These are phyloP conservation scores for chimpanzee (Pan troglodytes) DNA, from an alignment of 2,113 vertebrate species.

Conservation along the genomic window NHGRI_mPanTro3-v2.1_pri NC_072402.2:163897001-163897500, in stretches of 20 bases:
- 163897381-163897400: neutral
- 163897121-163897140: neutral
- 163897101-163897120: neutral
- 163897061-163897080: conserved; percentile 1
- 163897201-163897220: conserved; percentile 57
- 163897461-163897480: neutral
- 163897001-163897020: neutral
- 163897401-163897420: neutral
- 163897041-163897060: conserved; percentile 19
- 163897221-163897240: conserved; percentile 26
- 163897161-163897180: conserved; percentile 21
- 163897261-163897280: neutral
- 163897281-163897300: neutral
- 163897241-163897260: conserved; percentile 54
- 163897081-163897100: conserved; percentile 25
- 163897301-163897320: neutral
- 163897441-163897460: neutral
- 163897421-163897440: neutral
- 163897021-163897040: conserved; percentile 12
- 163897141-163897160: neutral
- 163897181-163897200: conserved; percentile 35
- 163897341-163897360: neutral
- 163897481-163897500: neutral
- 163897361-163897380: neutral
- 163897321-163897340: conserved; percentile 48